Percentiles rank a stretch among this genome's conserved stretches.
Evolutionary conservation across 2,888 invertebrate genomes (phyloP).

Genomic region (Pyrrhia umbra): DNA sequence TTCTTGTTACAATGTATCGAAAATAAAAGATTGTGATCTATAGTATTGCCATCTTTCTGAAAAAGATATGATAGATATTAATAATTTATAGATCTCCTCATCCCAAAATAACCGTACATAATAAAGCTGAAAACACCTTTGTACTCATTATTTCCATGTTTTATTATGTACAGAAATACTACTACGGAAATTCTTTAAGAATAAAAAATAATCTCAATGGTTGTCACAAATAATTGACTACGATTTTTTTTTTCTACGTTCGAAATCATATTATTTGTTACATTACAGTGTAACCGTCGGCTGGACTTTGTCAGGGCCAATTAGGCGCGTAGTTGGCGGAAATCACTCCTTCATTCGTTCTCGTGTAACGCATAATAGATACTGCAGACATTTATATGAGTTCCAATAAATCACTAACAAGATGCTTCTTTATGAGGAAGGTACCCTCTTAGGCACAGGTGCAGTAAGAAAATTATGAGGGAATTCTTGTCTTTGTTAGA

Average conservation of each 20-base stretch:
- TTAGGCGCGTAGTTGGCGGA: constrained; percentile 67
- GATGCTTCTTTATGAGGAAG: constrained; percentile 20
- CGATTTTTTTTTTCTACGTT: too few relatives aligned
- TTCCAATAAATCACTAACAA: constrained; percentile 67
- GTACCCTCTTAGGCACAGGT: constrained; percentile 30
- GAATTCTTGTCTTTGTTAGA: background rate
- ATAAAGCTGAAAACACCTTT: background rate
- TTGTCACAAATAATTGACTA: too few relatives aligned
- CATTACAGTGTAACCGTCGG: constrained; percentile 60
- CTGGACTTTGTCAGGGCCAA: constrained; percentile 63
- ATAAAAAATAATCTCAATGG: too few relatives aligned
- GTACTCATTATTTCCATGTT: background rate
- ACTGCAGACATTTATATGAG: constrained; percentile 50
- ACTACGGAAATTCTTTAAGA: too few relatives aligned
- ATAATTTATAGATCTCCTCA: background rate
- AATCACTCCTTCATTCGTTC: constrained; percentile 71
- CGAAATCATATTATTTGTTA: too few relatives aligned
- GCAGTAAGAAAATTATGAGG: constrained; percentile 9
- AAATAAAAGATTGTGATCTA: too few relatives aligned
- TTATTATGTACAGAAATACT: background rate
- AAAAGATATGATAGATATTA: too few relatives aligned
- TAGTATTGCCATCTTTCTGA: too few relatives aligned
- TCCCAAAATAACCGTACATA: background rate
- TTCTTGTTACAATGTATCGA: constrained; percentile 16
- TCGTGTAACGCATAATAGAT: constrained; percentile 59